Conservation (phyloP, 2,797 vertebrate species). For the Labroides dimidiatus region DNA sequence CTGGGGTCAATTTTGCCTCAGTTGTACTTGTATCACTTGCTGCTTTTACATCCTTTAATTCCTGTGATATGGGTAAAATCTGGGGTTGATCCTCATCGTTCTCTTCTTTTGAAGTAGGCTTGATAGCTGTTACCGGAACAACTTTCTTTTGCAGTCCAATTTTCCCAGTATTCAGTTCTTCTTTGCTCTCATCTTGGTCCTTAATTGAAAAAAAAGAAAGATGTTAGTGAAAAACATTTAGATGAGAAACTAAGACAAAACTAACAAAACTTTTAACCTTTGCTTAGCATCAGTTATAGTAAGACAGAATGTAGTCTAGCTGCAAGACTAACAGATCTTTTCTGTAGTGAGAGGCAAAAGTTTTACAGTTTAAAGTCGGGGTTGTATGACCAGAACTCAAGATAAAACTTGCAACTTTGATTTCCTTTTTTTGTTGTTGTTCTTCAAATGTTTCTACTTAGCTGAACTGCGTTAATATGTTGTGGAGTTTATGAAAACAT, state of each 20-base stretch:
- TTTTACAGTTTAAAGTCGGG: too few relatives aligned
- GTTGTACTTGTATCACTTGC: slow-evolving; percentile 68
- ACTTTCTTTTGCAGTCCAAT: slow-evolving; percentile 20
- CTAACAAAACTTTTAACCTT: too few relatives aligned
- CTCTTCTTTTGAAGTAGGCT: slow-evolving; percentile 55
- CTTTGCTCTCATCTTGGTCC: slow-evolving; percentile 50
- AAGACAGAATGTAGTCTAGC: too few relatives aligned
- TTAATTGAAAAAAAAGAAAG: slow-evolving; percentile 41
- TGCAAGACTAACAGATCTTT: too few relatives aligned
- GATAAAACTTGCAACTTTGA: too few relatives aligned
- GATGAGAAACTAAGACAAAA: neutral
- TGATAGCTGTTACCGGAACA: slow-evolving; percentile 16
- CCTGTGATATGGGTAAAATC: slow-evolving; percentile 81
- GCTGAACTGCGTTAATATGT: too few relatives aligned
- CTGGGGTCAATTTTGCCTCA: slow-evolving; percentile 58
- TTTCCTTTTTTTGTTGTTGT: too few relatives aligned
- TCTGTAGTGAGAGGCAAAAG: too few relatives aligned
- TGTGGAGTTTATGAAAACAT: too few relatives aligned
- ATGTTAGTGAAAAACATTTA: neutral
- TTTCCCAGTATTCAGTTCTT: slow-evolving; percentile 9
- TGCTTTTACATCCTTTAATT: slow-evolving; percentile 74
- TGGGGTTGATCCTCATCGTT: slow-evolving; percentile 80
- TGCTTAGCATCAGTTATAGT: too few relatives aligned
- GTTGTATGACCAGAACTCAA: too few relatives aligned
- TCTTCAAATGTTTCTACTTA: too few relatives aligned